These are phyloP conservation scores for Stercorarius parasiticus DNA, from an alignment of 2,113 vertebrate genomes.

Conservation along the genomic window DNA sequence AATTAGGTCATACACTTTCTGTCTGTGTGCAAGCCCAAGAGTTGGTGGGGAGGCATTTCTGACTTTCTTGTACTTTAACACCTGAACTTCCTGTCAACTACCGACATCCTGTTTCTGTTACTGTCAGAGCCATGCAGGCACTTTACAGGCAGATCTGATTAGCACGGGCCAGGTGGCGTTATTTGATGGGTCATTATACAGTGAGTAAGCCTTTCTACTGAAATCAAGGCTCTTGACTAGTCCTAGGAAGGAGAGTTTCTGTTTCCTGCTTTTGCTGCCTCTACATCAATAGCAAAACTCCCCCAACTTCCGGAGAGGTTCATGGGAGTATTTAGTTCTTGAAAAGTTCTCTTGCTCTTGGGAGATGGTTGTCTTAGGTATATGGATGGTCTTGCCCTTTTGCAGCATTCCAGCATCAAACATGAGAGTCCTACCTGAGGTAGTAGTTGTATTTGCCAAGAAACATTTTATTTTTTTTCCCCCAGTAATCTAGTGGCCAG, in stretches of 20 bases:
- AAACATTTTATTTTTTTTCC: neutral
- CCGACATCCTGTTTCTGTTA: neutral
- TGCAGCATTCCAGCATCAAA: neutral
- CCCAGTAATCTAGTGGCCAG: neutral
- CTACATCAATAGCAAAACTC: neutral
- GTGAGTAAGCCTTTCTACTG: neutral
- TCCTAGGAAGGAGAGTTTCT: neutral
- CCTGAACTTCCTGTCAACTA: slow-evolving; percentile 9
- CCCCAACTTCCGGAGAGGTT: neutral
- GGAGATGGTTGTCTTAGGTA: neutral
- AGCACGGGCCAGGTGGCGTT: neutral
- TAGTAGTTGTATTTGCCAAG: neutral
- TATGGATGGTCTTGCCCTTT: neutral
- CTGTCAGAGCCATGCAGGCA: neutral
- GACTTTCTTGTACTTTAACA: neutral
- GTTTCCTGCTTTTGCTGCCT: neutral
- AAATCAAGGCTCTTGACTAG: neutral
- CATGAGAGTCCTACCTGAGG: neutral
- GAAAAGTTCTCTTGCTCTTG: neutral
- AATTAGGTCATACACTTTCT: neutral
- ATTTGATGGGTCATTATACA: neutral
- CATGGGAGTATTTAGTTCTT: neutral
- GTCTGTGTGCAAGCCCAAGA: neutral
- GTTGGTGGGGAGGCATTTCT: neutral
- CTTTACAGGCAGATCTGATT: neutral